Conservation (phyloP, 1,140 invertebrate species). For the Apis laboriosa region DNA sequence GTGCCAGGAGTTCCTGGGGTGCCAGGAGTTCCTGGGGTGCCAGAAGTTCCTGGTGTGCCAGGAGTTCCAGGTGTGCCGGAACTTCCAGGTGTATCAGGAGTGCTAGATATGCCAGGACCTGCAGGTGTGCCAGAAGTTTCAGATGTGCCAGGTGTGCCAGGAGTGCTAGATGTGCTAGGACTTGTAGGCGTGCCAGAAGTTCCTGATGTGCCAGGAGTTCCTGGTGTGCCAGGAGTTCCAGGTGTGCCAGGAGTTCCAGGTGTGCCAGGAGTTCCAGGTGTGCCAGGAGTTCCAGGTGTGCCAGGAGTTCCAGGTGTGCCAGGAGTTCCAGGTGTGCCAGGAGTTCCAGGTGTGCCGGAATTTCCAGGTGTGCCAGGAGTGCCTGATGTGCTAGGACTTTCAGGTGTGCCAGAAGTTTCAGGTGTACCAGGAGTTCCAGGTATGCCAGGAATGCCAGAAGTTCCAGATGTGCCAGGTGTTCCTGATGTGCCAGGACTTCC, state of each 20-base stretch:
- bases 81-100: neutral
- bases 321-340: neutral
- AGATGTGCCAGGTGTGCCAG: too few relatives aligned
- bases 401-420: too few relatives aligned
- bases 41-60: neutral
- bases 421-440: constrained; percentile 8
- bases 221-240: constrained; percentile 77
- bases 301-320: neutral
- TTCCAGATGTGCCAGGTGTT: too few relatives aligned
- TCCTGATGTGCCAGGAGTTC: neutral
- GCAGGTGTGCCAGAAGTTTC: neutral
- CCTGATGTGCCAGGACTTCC: constrained; percentile 43
- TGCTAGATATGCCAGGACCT: neutral
- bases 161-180: too few relatives aligned
- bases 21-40: too few relatives aligned
- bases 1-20: neutral
- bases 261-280: constrained; percentile 16
- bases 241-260: constrained; percentile 62
- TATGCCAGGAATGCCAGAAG: neutral
- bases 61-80: accelerated
- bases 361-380: neutral
- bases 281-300: neutral
- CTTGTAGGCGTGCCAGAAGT: too few relatives aligned
- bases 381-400: too few relatives aligned
- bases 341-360: neutral